phyloP scores from a whole-genome alignment of 1,140 invertebrate genomes.

The Elymnias hypermnestra region DNA sequence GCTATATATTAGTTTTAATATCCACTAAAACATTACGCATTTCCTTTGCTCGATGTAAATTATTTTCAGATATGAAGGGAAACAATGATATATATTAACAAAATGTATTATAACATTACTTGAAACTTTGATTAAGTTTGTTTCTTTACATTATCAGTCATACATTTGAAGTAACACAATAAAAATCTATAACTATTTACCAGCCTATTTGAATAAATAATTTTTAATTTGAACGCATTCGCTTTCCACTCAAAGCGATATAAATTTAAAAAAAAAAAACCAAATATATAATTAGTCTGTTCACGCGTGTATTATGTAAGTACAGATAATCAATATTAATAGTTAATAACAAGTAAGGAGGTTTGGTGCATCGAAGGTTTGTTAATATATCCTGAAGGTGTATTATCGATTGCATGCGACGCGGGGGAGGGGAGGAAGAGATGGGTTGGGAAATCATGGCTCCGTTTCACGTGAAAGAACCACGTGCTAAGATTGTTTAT shows the following conservation, averaged over 20 bases:
- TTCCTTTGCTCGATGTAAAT: too few species aligned
- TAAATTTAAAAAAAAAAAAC: background rate
- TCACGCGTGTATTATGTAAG: background rate
- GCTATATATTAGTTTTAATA: too few species aligned
- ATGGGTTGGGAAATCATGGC: too few species aligned
- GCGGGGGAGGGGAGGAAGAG: conserved; percentile 20
- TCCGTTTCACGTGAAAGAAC: conserved; percentile 26
- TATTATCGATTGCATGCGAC: conserved; percentile 54
- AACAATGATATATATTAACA: too few species aligned
- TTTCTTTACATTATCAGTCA: background rate
- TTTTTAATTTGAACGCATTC: background rate
- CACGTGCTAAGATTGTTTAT: conserved; percentile 30
- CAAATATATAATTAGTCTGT: background rate
- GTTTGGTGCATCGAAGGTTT: conserved; percentile 27
- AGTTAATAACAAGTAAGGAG: conserved; percentile 11
- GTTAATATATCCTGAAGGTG: conserved; percentile 28
- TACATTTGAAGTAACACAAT: background rate
- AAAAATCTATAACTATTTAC: background rate
- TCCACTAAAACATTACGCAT: too few species aligned
- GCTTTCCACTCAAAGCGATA: too few species aligned
- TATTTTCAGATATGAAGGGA: too few species aligned
- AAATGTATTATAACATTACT: too few species aligned
- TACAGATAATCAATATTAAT: background rate
- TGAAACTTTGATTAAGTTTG: background rate
- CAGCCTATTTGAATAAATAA: background rate